Conservation (phyloP, 1,140 invertebrate species). For the Monochamus saltuarius region DNA sequence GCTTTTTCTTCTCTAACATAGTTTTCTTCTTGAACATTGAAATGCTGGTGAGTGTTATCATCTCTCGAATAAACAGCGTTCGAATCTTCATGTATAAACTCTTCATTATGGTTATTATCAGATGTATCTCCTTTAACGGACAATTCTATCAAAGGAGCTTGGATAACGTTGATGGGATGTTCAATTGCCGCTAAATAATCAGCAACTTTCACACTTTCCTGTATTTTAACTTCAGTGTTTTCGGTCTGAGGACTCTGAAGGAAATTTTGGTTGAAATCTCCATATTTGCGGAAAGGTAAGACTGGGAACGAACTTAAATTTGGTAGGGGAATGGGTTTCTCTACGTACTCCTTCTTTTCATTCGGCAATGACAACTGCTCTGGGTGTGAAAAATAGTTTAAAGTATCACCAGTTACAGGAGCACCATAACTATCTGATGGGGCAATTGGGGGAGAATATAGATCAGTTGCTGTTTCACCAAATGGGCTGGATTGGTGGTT, state of each 20-base stretch:
- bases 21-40: no score
- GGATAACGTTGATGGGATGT: conserved; percentile 63
- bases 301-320: conserved; percentile 40
- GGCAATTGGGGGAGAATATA: conserved; percentile 13
- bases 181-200: conserved; percentile 66
- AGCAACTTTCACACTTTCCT: conserved; percentile 61
- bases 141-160: conserved; percentile 64
- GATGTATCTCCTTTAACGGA: conserved; percentile 43
- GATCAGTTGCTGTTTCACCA: conserved; percentile 7
- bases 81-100: no score
- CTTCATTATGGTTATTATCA: conserved; percentile 14
- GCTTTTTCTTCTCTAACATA: no score
- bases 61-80: no score
- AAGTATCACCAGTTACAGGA: conserved; percentile 28
- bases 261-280: conserved; percentile 28
- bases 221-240: conserved; percentile 53
- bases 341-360: conserved; percentile 21
- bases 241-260: not conserved
- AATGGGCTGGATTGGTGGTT: not conserved
- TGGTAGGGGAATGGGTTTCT: conserved; percentile 21
- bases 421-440: conserved; percentile 37
- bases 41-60: no score
- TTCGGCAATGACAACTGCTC: conserved; percentile 35
- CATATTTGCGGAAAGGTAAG: conserved; percentile 25
- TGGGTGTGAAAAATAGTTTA: conserved; percentile 14